These are phyloP conservation scores for Ormyrus rosae DNA, from an alignment of 2,888 invertebrate species.

Conservation along the genomic window DNA sequence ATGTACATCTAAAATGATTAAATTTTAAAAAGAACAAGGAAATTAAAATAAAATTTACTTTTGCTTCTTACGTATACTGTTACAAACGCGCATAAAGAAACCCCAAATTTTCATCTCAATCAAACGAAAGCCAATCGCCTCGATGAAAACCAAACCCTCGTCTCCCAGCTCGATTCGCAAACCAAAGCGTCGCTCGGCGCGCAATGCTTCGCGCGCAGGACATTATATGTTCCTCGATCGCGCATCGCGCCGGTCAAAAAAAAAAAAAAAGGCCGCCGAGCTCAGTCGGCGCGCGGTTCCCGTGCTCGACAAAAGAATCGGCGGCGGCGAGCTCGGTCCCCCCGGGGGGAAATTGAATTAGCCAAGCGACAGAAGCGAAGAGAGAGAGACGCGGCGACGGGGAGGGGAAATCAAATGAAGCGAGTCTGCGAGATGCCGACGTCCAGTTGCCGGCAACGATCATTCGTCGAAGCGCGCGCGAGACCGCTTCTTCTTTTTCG, in stretches of 20 bases:
- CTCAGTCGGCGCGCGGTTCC: neutral
- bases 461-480: neutral
- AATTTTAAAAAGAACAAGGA: no score
- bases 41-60: no score
- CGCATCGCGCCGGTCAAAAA: neutral
- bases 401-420: slow-evolving; percentile 27
- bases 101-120: no score
- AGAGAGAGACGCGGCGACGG: neutral
- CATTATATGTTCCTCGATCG: neutral
- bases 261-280: neutral
- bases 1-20: no score
- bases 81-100: no score
- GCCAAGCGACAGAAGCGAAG: slow-evolving; percentile 11
- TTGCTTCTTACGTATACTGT: no score
- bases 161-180: no score
- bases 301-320: slow-evolving; percentile 19
- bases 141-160: no score
- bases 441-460: neutral
- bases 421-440: slow-evolving; percentile 9
- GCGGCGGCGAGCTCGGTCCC: neutral
- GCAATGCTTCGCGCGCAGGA: no score
- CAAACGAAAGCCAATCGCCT: no score
- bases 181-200: no score
- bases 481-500: no score
- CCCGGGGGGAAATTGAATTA: slow-evolving; percentile 45